phyloP scores from a whole-genome alignment of 2,797 vertebrate genomes.

The Coccyzus lansbergi region DNA sequence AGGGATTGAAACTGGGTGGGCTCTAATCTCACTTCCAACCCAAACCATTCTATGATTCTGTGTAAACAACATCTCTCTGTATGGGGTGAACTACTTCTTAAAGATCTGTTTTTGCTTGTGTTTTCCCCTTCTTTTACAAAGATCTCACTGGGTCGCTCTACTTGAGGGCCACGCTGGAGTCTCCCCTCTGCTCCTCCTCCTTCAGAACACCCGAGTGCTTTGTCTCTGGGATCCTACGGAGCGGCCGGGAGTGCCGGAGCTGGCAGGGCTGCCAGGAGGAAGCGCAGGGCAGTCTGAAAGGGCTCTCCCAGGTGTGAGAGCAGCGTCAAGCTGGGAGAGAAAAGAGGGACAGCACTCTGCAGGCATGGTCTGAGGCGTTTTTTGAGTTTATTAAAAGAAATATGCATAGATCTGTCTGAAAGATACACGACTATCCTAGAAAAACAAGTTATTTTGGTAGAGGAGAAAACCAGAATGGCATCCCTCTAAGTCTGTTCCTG shows the following conservation, averaged over 20 bases:
- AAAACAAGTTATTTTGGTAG: slow-evolving; percentile 18
- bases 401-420: neutral
- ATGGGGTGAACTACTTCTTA: fast-evolving
- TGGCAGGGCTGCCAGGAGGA: neutral
- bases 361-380: neutral
- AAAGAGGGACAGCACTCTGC: neutral
- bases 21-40: too few species aligned
- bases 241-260: neutral
- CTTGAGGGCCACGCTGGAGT: too few species aligned
- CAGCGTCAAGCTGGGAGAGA: neutral
- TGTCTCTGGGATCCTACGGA: neutral
- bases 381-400: neutral
- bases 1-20: too few species aligned
- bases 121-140: neutral
- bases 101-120: neutral
- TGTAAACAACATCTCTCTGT: fast-evolving
- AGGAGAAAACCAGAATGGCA: neutral
- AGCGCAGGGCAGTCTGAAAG: neutral
- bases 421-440: neutral
- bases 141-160: fast-evolving
- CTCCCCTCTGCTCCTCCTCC: fast-evolving
- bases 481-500: neutral
- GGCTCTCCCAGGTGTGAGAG: neutral
- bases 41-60: too few species aligned
- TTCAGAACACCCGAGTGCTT: neutral